phyloP scores from a whole-genome alignment of 2,113 vertebrate species.

The Phainopepla nitens region DNA sequence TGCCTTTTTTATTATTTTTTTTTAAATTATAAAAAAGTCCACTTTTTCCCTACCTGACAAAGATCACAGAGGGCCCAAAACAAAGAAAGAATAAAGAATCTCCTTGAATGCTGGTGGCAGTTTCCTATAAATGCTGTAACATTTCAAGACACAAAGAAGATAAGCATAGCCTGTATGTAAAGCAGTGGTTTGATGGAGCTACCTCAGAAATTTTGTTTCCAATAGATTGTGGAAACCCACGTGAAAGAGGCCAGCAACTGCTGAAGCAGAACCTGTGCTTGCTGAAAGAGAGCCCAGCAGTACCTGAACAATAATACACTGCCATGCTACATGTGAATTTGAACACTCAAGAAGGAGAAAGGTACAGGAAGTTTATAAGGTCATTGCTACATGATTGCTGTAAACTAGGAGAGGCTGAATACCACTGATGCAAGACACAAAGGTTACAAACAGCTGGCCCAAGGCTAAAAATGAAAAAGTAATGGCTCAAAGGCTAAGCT shows the following conservation, averaged over 20 bases:
- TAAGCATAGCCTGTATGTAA: neutral
- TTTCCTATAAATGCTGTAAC: neutral
- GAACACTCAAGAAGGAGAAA: neutral
- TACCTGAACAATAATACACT: neutral
- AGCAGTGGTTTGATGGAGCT: neutral
- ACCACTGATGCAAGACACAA: conserved; percentile 42
- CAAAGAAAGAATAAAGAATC: neutral
- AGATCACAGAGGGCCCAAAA: neutral
- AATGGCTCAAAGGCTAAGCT: conserved; percentile 22
- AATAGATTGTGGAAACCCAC: neutral
- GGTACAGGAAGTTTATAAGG: conserved; percentile 25
- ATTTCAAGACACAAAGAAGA: neutral
- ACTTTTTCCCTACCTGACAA: neutral
- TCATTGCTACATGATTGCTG: conserved; percentile 36
- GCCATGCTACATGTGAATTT: neutral
- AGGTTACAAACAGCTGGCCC: conserved; percentile 39
- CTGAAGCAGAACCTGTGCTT: neutral
- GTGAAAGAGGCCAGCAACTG: neutral
- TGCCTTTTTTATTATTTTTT: neutral
- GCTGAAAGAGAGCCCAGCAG: neutral
- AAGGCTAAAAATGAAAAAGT: conserved; percentile 45
- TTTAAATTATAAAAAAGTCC: neutral
- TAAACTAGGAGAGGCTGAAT: conserved; percentile 50
- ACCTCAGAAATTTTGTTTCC: neutral
- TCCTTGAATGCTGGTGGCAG: neutral